Conservation (phyloP, 2,797 vertebrate genomes). For the Urophycis tenuis region DNA sequence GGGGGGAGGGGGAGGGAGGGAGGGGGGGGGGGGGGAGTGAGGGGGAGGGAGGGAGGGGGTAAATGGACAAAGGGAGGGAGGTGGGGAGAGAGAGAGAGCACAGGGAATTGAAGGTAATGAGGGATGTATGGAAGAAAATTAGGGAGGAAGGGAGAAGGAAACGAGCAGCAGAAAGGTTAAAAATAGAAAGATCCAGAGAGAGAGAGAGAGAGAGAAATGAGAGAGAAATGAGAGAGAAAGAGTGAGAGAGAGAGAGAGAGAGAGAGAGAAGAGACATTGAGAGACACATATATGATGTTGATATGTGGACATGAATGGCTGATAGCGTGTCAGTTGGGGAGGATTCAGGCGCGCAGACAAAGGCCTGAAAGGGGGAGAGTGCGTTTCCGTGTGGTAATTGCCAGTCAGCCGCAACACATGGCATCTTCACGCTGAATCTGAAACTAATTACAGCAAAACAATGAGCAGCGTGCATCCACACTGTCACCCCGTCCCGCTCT, state of each 20-base stretch:
- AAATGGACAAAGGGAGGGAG: no score
- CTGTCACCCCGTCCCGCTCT: constrained; percentile 28
- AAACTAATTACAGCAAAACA: constrained; percentile 58
- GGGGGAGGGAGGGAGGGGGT: background rate
- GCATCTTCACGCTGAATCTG: constrained; percentile 59
- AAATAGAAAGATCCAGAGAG: constrained; percentile 19
- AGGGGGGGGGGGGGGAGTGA: no score
- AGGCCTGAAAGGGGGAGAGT: constrained; percentile 34
- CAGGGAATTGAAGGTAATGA: background rate
- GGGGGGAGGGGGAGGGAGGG: background rate
- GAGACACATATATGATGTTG: background rate
- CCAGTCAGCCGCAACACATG: constrained; percentile 51
- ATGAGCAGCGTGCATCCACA: constrained; percentile 38
- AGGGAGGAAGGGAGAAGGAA: background rate
- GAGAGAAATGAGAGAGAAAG: background rate
- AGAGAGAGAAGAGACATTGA: no score
- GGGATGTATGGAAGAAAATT: constrained; percentile 1
- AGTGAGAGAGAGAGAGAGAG: no score
- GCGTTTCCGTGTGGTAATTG: constrained; percentile 53
- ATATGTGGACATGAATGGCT: constrained; percentile 8
- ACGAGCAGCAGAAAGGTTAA: background rate
- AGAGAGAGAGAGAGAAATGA: no score
- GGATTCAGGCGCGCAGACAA: constrained; percentile 7
- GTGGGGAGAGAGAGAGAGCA: no score
- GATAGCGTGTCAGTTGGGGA: constrained; percentile 23